These are phyloP conservation scores for Pristionchus arcanus DNA, from an alignment of 2,888 invertebrate genomes.

Conservation along the genomic window DNA sequence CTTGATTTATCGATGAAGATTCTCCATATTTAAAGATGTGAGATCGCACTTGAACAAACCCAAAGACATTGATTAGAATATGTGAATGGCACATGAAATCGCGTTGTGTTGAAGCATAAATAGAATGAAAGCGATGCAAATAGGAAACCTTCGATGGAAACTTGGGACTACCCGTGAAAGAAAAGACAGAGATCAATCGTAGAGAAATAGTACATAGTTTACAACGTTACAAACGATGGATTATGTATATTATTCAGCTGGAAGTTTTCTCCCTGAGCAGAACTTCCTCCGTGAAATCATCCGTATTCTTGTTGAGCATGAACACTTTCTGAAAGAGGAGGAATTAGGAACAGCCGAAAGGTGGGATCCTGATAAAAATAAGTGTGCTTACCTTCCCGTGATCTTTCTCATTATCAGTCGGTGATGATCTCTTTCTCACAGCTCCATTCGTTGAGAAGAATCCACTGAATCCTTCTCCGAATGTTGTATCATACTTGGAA, in stretches of 20 bases:
- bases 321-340: not conserved
- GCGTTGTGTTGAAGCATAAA: constrained; percentile 26
- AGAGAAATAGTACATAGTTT: constrained; percentile 10
- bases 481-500: constrained; percentile 56
- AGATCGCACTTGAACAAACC: not conserved
- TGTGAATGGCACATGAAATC: constrained; percentile 30
- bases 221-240: not conserved
- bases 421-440: constrained; percentile 14
- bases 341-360: not conserved
- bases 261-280: constrained; percentile 39
- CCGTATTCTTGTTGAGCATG: constrained; percentile 38
- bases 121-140: not conserved
- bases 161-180: not conserved
- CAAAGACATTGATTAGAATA: constrained; percentile 11
- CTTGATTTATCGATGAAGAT: constrained; percentile 13
- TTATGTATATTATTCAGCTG: not conserved
- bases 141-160: constrained; percentile 15
- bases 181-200: not conserved
- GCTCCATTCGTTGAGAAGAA: constrained; percentile 47
- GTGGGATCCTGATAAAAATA: not conserved
- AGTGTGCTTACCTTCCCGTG: constrained; percentile 42
- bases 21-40: not conserved
- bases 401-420: not conserved
- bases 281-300: constrained; percentile 45
- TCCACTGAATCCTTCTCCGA: constrained; percentile 55